phyloP scores from a whole-genome alignment of 2,888 invertebrate species.

The Onthophagus sagittarius region DNA sequence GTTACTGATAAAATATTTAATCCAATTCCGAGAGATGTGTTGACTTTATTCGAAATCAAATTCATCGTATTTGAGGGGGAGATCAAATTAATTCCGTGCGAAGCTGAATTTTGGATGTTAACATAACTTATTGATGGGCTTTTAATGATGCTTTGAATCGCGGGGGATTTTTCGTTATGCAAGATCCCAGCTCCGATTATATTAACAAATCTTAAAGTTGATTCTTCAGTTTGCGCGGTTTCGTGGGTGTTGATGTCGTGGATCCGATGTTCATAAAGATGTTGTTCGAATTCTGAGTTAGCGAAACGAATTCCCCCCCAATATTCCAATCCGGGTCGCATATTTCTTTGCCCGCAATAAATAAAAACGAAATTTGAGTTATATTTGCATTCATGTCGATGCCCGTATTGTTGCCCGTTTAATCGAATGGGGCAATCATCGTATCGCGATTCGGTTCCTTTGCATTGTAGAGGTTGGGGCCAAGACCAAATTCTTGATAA shows the following conservation, averaged over 20 bases:
- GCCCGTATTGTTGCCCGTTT: slow-evolving; percentile 85
- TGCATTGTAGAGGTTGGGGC: slow-evolving; percentile 88
- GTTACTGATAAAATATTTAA: slow-evolving; percentile 86
- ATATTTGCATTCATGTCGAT: slow-evolving; percentile 82
- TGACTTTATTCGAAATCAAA: slow-evolving; percentile 69
- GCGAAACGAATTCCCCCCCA: slow-evolving; percentile 98
- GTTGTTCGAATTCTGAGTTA: slow-evolving; percentile 84
- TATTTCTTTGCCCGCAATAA: slow-evolving; percentile 75
- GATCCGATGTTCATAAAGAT: slow-evolving; percentile 73
- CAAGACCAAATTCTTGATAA: slow-evolving; percentile 87
- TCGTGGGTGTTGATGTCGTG: slow-evolving; percentile 79
- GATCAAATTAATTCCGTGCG: slow-evolving; percentile 88
- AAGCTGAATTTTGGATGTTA: slow-evolving; percentile 78
- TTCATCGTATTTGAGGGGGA: slow-evolving; percentile 81
- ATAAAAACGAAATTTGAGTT: slow-evolving; percentile 90
- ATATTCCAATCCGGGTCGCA: slow-evolving; percentile 64
- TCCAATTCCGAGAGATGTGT: slow-evolving; percentile 84
- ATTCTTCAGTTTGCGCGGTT: slow-evolving; percentile 64
- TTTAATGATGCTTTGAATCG: slow-evolving; percentile 84
- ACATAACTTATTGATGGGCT: slow-evolving; percentile 79
- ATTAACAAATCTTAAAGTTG: slow-evolving; percentile 73
- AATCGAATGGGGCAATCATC: slow-evolving; percentile 84
- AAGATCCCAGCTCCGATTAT: slow-evolving; percentile 92
- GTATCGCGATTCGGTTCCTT: slow-evolving; percentile 69
- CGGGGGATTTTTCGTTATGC: slow-evolving; percentile 92